Evolutionary conservation across 2,888 invertebrate species (phyloP).

Genomic region (Tetanocera ferruginea): DNA sequence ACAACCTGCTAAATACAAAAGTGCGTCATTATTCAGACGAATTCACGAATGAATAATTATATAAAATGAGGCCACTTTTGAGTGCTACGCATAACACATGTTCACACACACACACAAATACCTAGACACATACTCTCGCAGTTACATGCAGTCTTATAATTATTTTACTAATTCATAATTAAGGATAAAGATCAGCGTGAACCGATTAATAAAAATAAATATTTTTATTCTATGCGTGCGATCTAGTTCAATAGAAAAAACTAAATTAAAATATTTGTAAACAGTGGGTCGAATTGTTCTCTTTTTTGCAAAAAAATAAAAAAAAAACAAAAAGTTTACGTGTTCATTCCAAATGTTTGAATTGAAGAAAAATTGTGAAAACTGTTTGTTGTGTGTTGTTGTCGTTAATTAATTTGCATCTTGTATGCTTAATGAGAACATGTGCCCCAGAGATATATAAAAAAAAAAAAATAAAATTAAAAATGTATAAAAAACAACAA

Average conservation of each 20-base stretch:
- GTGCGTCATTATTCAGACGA: slow-evolving; percentile 57
- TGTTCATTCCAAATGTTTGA: slow-evolving; percentile 3
- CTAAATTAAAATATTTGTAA: neutral
- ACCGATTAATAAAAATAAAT: slow-evolving; percentile 4
- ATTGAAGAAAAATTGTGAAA: slow-evolving; percentile 3
- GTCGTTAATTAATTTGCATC: slow-evolving; percentile 27
- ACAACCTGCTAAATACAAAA: slow-evolving; percentile 59
- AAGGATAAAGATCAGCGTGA: slow-evolving; percentile 55
- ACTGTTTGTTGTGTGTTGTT: neutral
- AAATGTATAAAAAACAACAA: neutral
- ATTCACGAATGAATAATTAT: neutral
- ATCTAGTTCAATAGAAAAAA: neutral
- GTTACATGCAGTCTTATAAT: slow-evolving; percentile 22
- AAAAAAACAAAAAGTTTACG: neutral
- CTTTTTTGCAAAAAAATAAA: neutral
- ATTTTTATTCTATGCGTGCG: neutral
- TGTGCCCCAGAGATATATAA: neutral
- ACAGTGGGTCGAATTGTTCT: slow-evolving; percentile 18
- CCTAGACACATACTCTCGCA: neutral
- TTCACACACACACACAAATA: neutral
- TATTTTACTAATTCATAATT: slow-evolving; percentile 58
- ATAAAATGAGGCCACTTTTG: slow-evolving; percentile 14
- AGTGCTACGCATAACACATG: neutral
- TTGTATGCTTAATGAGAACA: slow-evolving; percentile 9
- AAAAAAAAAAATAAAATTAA: neutral